Conservation (phyloP, 1,140 invertebrate genomes). For the Onthophagus taurus region DNA sequence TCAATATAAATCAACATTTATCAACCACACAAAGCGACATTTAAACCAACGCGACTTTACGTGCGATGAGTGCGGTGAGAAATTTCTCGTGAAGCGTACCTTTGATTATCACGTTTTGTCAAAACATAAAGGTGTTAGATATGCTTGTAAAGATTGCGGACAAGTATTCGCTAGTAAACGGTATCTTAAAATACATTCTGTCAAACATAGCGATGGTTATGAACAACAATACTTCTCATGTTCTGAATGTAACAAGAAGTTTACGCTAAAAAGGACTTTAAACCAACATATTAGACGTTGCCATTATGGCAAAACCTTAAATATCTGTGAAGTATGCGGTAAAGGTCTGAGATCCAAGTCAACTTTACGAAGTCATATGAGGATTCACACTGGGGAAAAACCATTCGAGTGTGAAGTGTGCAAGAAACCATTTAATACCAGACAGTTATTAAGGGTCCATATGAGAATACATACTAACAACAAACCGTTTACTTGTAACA, state of each 20-base stretch:
- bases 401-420: conserved; percentile 32
- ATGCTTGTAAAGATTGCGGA: not conserved
- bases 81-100: not conserved
- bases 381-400: conserved; percentile 31
- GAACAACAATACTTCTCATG: conserved; percentile 38
- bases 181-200: not conserved
- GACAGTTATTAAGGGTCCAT: conserved; percentile 65
- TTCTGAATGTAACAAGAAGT: conserved; percentile 56
- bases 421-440: conserved; percentile 50
- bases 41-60: not conserved
- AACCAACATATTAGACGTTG: conserved; percentile 53
- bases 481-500: conserved; percentile 65
- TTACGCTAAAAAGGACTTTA: conserved; percentile 53
- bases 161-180: conserved; percentile 1
- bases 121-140: not conserved
- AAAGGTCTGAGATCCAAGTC: conserved; percentile 33
- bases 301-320: no score
- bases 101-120: not conserved
- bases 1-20: not conserved
- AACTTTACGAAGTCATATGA: conserved; percentile 25
- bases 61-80: conserved; percentile 10
- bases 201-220: not conserved
- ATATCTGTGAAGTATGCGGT: conserved; percentile 44
- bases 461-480: conserved; percentile 62
- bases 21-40: not conserved